Percentiles rank a stretch among this genome's conserved stretches.
Conservation (phyloP, 2,797 vertebrate genomes). For the Allobates femoralis region DNA sequence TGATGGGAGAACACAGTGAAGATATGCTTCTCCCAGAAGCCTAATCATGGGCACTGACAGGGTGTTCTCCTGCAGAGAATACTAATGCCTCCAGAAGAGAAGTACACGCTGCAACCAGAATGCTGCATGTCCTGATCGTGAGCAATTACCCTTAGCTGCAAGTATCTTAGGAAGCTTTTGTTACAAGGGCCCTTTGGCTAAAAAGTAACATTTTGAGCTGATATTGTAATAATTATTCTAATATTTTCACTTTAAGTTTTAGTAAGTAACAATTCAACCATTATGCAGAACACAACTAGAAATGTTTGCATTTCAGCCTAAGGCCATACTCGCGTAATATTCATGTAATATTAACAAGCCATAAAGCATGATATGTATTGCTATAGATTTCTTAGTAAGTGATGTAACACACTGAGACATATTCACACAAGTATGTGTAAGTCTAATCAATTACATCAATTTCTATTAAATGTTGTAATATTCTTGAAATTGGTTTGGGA, state of each 20-base stretch:
- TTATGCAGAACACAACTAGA: not conserved
- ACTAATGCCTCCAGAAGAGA: too few species aligned
- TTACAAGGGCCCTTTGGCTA: too few species aligned
- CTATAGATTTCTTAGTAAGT: slow-evolving; percentile 13
- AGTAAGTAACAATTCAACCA: not conserved
- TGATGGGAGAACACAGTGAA: too few species aligned
- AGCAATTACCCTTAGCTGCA: too few species aligned
- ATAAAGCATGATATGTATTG: not conserved
- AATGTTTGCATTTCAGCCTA: not conserved
- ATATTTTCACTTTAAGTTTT: not conserved
- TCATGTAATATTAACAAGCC: too few species aligned
- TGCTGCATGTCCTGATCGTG: too few species aligned
- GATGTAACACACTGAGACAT: slow-evolving; percentile 1
- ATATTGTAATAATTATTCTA: not conserved
- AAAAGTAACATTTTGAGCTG: not conserved
- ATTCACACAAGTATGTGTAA: not conserved
- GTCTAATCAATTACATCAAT: not conserved
- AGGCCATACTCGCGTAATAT: not conserved
- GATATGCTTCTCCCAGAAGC: too few species aligned
- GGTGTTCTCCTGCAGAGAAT: too few species aligned
- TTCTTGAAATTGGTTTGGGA: slow-evolving; percentile 3
- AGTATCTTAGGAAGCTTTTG: too few species aligned
- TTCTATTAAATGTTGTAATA: slow-evolving; percentile 7
- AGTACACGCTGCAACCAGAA: too few species aligned
- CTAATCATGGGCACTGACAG: too few species aligned